Evolutionary conservation across 2,113 vertebrate species (phyloP).

Genomic region (Gadus macrocephalus): DNA sequence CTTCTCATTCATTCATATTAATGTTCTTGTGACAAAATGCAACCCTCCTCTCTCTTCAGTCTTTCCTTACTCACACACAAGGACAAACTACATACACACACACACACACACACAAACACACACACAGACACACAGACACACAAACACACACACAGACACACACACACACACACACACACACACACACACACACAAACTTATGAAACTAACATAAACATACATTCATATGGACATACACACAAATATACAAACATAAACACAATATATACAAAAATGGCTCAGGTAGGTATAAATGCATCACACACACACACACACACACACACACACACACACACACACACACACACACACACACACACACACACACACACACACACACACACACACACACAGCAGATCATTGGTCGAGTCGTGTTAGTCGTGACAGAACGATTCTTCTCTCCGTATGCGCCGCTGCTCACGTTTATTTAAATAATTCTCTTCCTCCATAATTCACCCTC

Average conservation of each 20-base stretch:
- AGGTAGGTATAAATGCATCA: not conserved
- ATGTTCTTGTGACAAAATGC: too few relatives aligned
- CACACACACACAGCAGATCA: conserved; percentile 5
- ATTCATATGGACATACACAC: too few relatives aligned
- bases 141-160: not conserved
- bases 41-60: not conserved
- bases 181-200: too few relatives aligned
- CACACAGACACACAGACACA: too few relatives aligned
- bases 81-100: too few relatives aligned
- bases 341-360: conserved; percentile 6
- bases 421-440: conserved; percentile 9
- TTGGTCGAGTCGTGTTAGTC: conserved; percentile 7
- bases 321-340: conserved; percentile 1
- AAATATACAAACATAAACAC: not conserved
- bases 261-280: not conserved
- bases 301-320: conserved; percentile 6
- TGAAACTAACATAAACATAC: too few relatives aligned
- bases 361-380: conserved; percentile 4
- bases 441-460: conserved; percentile 6
- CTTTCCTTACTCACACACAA: not conserved
- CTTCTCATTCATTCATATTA: too few relatives aligned
- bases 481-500: not conserved
- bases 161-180: too few relatives aligned
- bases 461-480: conserved; percentile 1
- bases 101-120: too few relatives aligned